These are phyloP conservation scores for Myripristis murdjan DNA, from an alignment of 2,797 vertebrate genomes.

Conservation along the genomic window DNA sequence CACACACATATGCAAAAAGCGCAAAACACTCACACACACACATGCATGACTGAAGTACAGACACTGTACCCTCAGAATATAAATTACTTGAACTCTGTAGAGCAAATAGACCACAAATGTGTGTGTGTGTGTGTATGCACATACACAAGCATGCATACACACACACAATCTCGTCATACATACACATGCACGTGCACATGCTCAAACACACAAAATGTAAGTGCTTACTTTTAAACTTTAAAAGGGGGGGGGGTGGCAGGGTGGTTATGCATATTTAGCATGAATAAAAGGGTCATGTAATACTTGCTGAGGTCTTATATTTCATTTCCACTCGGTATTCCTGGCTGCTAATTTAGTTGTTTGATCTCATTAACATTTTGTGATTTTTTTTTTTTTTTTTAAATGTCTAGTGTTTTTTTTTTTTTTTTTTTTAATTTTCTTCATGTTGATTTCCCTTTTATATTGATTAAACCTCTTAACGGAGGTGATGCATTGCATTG, in stretches of 20 bases:
- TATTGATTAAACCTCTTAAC: constrained; percentile 2
- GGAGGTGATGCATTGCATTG: constrained; percentile 56
- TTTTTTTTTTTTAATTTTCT: too few species aligned
- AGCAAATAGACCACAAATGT: constrained; percentile 27
- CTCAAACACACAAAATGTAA: constrained; percentile 18
- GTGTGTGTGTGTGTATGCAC: constrained; percentile 21
- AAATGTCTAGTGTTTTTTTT: constrained; percentile 17
- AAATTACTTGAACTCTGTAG: constrained; percentile 35
- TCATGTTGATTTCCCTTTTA: constrained; percentile 2
- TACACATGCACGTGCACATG: constrained; percentile 33
- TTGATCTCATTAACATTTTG: constrained; percentile 6
- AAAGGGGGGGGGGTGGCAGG: too few species aligned
- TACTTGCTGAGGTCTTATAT: constrained; percentile 34
- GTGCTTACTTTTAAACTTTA: constrained; percentile 32
- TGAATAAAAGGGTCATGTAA: constrained; percentile 31
- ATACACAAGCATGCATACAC: constrained; percentile 21
- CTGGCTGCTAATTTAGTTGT: constrained; percentile 35
- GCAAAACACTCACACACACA: constrained; percentile 60
- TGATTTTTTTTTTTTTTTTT: constrained; percentile 25
- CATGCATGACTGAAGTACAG: constrained; percentile 63
- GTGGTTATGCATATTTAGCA: constrained; percentile 50
- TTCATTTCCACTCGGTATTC: constrained; percentile 31
- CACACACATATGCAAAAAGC: constrained; percentile 57
- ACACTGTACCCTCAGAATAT: constrained; percentile 42
- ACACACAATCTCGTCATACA: constrained; percentile 13